A percentile compares a stretch with the other conserved stretches of the same genome.
phyloP scores from a whole-genome alignment of 2,797 vertebrate species.

The Ctenopoma kingsleyae region DNA sequence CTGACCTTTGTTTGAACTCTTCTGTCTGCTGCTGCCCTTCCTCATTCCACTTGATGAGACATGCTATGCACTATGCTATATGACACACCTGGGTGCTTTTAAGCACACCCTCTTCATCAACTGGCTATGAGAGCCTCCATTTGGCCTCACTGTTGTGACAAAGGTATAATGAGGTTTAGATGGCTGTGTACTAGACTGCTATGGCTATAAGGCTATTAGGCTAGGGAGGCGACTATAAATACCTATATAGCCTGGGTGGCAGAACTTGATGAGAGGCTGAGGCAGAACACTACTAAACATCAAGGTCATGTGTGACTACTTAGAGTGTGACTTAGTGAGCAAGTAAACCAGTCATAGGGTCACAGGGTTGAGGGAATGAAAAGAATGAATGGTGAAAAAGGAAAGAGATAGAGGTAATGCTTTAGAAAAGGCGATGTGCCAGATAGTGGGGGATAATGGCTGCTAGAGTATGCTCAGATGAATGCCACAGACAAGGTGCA shows the following conservation, averaged over 20 bases:
- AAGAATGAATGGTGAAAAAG: conserved; percentile 45
- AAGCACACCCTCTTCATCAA: conserved; percentile 86
- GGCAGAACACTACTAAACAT: conserved; percentile 74
- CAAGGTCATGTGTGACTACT: conserved; percentile 82
- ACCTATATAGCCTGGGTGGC: conserved; percentile 71
- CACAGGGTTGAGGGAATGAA: conserved; percentile 66
- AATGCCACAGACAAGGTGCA: conserved; percentile 35
- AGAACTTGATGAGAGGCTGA: conserved; percentile 68
- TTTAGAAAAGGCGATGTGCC: conserved; percentile 50
- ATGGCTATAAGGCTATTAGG: conserved; percentile 81
- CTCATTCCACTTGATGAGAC: conserved; percentile 71
- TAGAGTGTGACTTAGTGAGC: conserved; percentile 76
- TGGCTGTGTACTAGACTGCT: conserved; percentile 79
- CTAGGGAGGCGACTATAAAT: conserved; percentile 82
- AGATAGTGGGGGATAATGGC: conserved; percentile 56
- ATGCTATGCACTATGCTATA: conserved; percentile 76
- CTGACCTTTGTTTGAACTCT: conserved; percentile 85
- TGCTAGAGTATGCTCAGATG: conserved; percentile 37
- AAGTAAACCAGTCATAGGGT: conserved; percentile 58
- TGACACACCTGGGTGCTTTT: conserved; percentile 87
- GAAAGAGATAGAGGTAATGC: conserved; percentile 33
- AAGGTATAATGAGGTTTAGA: conserved; percentile 87
- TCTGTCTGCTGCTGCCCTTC: conserved; percentile 67
- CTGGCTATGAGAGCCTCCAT: conserved; percentile 85
- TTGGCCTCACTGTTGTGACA: conserved; percentile 85